Conservation (phyloP, 2,797 vertebrate genomes). For the Heterohyrax brucei region DNA sequence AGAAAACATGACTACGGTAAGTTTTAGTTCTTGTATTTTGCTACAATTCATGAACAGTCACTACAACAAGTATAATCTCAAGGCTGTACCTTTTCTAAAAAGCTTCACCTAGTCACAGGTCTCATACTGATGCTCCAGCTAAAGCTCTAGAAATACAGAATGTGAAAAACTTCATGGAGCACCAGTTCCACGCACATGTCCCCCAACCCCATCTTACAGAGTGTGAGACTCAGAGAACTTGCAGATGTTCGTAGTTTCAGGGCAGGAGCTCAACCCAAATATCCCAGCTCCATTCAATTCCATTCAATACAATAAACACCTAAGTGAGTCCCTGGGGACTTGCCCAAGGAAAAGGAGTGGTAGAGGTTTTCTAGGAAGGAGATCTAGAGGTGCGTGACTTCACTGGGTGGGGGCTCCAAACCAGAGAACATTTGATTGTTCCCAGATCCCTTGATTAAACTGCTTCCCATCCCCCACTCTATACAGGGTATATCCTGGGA, state of each 20-base stretch:
- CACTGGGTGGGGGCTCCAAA: constrained; percentile 50
- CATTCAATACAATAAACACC: constrained; percentile 67
- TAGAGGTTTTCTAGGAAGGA: constrained; percentile 69
- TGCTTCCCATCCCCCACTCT: neutral
- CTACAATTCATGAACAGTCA: neutral
- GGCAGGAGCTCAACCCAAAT: neutral
- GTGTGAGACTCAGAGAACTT: neutral
- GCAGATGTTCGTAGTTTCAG: neutral
- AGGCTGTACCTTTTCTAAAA: neutral
- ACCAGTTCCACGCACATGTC: neutral
- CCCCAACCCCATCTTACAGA: neutral
- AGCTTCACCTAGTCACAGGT: constrained; percentile 5
- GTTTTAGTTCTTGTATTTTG: constrained; percentile 6
- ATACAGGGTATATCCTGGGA: constrained; percentile 27
- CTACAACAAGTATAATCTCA: neutral
- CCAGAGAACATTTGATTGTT: constrained; percentile 74
- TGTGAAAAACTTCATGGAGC: constrained; percentile 47
- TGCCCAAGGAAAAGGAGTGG: constrained; percentile 69
- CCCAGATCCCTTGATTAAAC: neutral
- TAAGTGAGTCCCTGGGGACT: constrained; percentile 63
- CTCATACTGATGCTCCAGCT: neutral
- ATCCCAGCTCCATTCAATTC: constrained; percentile 53
- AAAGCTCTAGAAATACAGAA: constrained; percentile 9
- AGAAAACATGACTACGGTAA: neutral
- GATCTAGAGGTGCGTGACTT: constrained; percentile 67